phyloP scores from a whole-genome alignment of 2,113 vertebrate species.

The Protobothrops mucrosquamatus region DNA sequence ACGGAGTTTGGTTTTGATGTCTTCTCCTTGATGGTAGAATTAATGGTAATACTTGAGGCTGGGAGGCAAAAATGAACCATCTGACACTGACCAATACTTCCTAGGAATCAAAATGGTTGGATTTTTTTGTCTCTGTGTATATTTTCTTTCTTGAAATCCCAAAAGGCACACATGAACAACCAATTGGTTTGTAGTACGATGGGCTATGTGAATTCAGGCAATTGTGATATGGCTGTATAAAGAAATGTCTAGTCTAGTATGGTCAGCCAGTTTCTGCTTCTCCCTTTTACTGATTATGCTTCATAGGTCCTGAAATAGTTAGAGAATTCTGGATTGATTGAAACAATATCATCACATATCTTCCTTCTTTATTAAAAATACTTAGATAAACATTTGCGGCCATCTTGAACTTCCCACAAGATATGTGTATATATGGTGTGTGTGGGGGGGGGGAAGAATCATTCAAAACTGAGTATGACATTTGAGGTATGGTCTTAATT shows the following conservation, averaged over 20 bases:
- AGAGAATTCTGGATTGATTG: not conserved
- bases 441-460: not conserved
- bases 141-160: not conserved
- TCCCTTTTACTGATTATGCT: not conserved
- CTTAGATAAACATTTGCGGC: not conserved
- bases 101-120: not conserved
- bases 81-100: not conserved
- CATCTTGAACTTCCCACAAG: not conserved
- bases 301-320: not conserved
- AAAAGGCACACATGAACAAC: not conserved
- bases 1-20: not conserved
- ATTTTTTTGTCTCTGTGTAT: not conserved
- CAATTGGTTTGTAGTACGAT: not conserved
- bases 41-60: not conserved
- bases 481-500: not conserved
- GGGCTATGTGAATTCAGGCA: not conserved
- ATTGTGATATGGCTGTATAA: not conserved
- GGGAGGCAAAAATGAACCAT: not conserved
- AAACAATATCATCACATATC: not conserved
- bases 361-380: not conserved
- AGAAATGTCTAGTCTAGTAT: not conserved
- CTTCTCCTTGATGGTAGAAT: not conserved
- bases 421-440: not conserved
- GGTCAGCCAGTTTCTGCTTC: not conserved
- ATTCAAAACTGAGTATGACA: not conserved